phyloP scores from a whole-genome alignment of 2,113 vertebrate species.

The Columbina picui region DNA sequence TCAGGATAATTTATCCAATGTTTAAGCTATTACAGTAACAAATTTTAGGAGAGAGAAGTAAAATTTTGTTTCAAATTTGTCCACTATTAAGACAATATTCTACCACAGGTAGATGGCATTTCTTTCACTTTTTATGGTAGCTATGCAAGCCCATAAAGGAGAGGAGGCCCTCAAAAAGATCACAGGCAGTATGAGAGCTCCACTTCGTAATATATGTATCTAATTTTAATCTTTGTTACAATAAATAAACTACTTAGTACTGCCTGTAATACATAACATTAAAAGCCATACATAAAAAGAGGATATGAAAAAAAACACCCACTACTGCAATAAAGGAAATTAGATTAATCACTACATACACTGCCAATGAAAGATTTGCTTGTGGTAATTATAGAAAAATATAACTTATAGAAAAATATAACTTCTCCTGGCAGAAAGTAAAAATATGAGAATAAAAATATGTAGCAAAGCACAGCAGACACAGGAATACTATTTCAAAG shows the following conservation, averaged over 20 bases:
- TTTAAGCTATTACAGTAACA: background rate
- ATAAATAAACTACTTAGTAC: background rate
- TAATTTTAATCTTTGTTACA: slow-evolving; percentile 22
- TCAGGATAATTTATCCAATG: background rate
- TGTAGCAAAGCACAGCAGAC: background rate
- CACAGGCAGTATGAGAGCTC: background rate
- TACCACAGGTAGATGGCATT: background rate
- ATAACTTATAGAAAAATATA: slow-evolving; percentile 53
- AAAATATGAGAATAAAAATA: slow-evolving; percentile 13
- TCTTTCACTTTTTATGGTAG: background rate
- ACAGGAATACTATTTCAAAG: background rate
- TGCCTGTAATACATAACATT: slow-evolving; percentile 14
- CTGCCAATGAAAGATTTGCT: slow-evolving; percentile 30
- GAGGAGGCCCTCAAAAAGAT: background rate
- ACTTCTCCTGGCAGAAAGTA: background rate
- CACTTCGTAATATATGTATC: background rate
- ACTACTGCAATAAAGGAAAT: slow-evolving; percentile 8
- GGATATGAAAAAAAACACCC: background rate
- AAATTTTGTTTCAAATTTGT: background rate
- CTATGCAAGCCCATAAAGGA: background rate
- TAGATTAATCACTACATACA: background rate
- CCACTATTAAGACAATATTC: background rate
- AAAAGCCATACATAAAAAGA: slow-evolving; percentile 15
- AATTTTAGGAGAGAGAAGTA: background rate
- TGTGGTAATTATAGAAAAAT: slow-evolving; percentile 37